These are phyloP conservation scores for Macquaria ambigua DNA, from an alignment of 2,113 vertebrate species.

Conservation along the genomic window DNA sequence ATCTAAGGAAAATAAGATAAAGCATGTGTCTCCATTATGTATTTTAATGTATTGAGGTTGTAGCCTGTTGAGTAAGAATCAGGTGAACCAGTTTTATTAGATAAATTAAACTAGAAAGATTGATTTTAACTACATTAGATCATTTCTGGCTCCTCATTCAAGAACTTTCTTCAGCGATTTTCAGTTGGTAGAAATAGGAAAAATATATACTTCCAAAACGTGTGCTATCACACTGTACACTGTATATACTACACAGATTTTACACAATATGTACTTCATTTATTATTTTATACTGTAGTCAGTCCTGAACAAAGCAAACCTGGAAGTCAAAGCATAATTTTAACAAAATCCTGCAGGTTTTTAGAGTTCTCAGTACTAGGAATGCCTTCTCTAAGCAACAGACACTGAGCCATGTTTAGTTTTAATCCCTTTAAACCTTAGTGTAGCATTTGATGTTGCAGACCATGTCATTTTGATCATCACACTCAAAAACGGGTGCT, in stretches of 20 bases:
- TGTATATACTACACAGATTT: neutral
- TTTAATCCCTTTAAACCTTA: conserved; percentile 11
- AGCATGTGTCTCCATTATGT: neutral
- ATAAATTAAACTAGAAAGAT: neutral
- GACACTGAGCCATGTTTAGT: neutral
- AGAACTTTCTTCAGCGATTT: neutral
- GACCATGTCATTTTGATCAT: conserved; percentile 9
- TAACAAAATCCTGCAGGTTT: neutral
- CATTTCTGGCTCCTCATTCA: neutral
- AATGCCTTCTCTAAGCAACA: conserved; percentile 5
- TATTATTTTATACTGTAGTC: neutral
- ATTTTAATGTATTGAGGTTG: neutral
- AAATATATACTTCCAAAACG: neutral
- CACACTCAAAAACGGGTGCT: neutral
- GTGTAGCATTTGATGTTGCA: conserved; percentile 5
- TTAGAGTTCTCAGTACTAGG: neutral
- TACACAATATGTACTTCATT: neutral
- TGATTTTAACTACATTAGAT: neutral
- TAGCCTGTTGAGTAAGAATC: neutral
- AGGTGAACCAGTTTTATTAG: neutral
- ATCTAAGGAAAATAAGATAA: neutral
- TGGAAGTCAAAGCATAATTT: neutral
- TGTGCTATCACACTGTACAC: neutral
- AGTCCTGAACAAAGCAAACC: neutral
- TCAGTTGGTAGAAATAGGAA: neutral